These are phyloP conservation scores for Monomorium pharaonis DNA, from an alignment of 1,140 invertebrate genomes.

Conservation along the genomic window DNA sequence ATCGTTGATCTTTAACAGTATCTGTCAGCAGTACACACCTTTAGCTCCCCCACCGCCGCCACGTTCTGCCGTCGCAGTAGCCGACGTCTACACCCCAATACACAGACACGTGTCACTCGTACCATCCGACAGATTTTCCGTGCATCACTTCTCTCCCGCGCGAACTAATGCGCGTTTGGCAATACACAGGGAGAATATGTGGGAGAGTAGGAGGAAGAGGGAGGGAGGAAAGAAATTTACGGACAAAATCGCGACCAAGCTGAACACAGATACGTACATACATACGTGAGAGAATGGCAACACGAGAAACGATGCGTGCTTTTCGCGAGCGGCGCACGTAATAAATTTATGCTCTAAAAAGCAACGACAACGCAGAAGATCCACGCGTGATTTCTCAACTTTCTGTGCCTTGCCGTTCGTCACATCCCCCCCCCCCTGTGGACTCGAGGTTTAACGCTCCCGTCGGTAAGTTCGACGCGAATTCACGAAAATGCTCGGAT, in stretches of 20 bases:
- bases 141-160: conserved; percentile 72
- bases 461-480: neutral
- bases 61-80: neutral
- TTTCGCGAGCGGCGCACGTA: conserved; percentile 78
- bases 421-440: too few relatives aligned
- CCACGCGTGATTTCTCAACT: neutral
- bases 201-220: too few relatives aligned
- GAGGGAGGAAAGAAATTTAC: neutral
- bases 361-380: neutral
- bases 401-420: too few relatives aligned
- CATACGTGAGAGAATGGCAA: neutral
- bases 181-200: neutral
- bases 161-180: conserved; percentile 28
- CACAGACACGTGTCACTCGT: conserved; percentile 65
- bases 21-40: neutral
- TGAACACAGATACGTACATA: neutral
- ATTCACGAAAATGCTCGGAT: neutral
- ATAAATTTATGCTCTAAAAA: conserved; percentile 69
- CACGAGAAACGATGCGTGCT: conserved; percentile 73
- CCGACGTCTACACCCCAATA: conserved; percentile 46
- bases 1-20: too few relatives aligned
- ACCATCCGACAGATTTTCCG: conserved; percentile 65
- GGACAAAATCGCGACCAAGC: neutral
- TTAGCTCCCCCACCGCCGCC: conserved; percentile 24
- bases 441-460: neutral